These are phyloP conservation scores for Champsocephalus esox DNA, from an alignment of 2,797 vertebrate genomes.

Conservation along the genomic window DNA sequence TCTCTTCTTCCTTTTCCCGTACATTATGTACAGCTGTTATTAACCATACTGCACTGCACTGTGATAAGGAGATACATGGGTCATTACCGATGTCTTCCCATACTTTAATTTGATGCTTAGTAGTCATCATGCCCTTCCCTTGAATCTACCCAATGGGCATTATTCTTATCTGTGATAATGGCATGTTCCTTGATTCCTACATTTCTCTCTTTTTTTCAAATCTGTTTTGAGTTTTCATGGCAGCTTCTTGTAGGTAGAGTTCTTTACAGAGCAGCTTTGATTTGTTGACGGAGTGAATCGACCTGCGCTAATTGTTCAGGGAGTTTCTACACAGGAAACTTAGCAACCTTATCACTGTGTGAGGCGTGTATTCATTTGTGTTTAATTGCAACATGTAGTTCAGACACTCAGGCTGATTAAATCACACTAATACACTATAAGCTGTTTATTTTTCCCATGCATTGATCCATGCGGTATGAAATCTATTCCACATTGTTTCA, in stretches of 20 bases:
- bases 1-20: not conserved
- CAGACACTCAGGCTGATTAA: conserved; percentile 9
- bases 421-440: conserved; percentile 1
- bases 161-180: conserved; percentile 16
- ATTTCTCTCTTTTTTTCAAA: not conserved
- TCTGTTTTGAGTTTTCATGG: not conserved
- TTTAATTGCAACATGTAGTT: conserved; percentile 23
- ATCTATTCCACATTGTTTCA: not conserved
- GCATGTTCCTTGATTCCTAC: not conserved
- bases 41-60: conserved; percentile 23
- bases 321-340: conserved; percentile 9
- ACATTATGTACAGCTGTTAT: conserved; percentile 16
- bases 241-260: not conserved
- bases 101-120: conserved; percentile 35
- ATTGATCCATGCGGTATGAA: not conserved
- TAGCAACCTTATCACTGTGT: not conserved
- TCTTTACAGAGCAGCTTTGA: not conserved
- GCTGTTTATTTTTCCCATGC: conserved; percentile 15
- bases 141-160: conserved; percentile 16
- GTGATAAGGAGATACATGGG: conserved; percentile 9
- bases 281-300: not conserved
- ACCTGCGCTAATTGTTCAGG: not conserved
- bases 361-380: conserved; percentile 1
- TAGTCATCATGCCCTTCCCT: conserved; percentile 38
- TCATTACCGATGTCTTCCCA: conserved; percentile 12